Conservation (phyloP, 2,797 vertebrate species). For the Crenuchus spilurus region DNA sequence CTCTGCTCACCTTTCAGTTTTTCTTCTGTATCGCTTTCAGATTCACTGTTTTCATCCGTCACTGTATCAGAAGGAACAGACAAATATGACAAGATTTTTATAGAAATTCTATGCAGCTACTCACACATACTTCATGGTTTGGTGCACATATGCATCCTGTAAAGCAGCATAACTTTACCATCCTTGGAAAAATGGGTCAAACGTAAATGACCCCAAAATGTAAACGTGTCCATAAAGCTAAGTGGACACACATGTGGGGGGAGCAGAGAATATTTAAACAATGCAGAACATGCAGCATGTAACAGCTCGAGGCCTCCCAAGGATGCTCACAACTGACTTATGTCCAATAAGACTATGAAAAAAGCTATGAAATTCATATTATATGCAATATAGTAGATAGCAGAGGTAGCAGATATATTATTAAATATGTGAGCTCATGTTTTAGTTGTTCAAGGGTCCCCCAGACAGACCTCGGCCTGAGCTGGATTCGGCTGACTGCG, state of each 20-base stretch:
- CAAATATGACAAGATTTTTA: constrained; percentile 11
- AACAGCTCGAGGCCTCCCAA: not conserved
- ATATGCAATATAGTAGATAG: not conserved
- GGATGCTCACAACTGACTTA: not conserved
- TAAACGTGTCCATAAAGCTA: constrained; percentile 57
- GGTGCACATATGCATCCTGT: constrained; percentile 47
- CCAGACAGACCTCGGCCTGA: constrained; percentile 88
- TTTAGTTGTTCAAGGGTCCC: not conserved
- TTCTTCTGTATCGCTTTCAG: constrained; percentile 96
- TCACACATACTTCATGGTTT: constrained; percentile 38
- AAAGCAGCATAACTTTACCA: constrained; percentile 42
- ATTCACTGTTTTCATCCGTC: constrained; percentile 97
- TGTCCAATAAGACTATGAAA: not conserved
- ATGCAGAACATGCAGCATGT: constrained; percentile 5
- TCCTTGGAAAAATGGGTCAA: constrained; percentile 49
- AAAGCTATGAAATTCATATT: not conserved
- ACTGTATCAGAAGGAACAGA: constrained; percentile 67
- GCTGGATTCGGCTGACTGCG: constrained; percentile 89
- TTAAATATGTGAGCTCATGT: not conserved
- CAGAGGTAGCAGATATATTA: not conserved
- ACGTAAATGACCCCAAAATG: constrained; percentile 51
- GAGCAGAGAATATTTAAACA: constrained; percentile 7
- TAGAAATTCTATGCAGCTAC: constrained; percentile 17
- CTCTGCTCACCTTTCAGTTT: constrained; percentile 88
- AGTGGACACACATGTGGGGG: constrained; percentile 53